phyloP scores from a whole-genome alignment of 35 echinoderm and acorn worm genomes.

The Strongylocentrotus purpuratus region DNA sequence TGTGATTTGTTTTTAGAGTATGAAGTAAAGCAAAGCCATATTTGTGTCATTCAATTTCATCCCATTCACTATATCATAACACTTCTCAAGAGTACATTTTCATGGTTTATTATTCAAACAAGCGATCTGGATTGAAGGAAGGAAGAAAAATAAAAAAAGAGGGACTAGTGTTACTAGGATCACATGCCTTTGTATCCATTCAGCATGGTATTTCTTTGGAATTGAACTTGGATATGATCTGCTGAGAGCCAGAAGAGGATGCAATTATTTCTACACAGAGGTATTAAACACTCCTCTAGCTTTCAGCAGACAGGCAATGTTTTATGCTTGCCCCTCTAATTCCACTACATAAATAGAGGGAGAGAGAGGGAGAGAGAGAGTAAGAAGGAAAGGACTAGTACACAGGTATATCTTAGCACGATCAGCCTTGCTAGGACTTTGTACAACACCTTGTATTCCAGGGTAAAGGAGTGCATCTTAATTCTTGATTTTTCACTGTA shows the following conservation, averaged over 20 bases:
- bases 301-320: no score
- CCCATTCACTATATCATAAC: neutral
- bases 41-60: neutral
- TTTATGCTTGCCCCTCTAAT: neutral
- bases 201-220: neutral
- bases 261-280: no score
- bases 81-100: neutral
- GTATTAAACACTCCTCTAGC: no score
- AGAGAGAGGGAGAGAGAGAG: no score
- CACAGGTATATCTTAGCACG: neutral
- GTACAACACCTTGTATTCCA: no score
- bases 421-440: neutral
- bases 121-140: neutral
- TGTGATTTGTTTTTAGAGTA: no score
- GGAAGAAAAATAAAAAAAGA: neutral
- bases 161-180: no score
- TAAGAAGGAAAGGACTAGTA: neutral
- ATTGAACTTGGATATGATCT: no score
- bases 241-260: no score
- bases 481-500: neutral
- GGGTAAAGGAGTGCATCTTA: no score
- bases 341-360: neutral
- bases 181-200: neutral
- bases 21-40: neutral
- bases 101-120: neutral